Percentiles rank a stretch among this genome's conserved stretches.
Conservation (phyloP, 1,140 invertebrate species). For the Diorhabda carinulata region DNA sequence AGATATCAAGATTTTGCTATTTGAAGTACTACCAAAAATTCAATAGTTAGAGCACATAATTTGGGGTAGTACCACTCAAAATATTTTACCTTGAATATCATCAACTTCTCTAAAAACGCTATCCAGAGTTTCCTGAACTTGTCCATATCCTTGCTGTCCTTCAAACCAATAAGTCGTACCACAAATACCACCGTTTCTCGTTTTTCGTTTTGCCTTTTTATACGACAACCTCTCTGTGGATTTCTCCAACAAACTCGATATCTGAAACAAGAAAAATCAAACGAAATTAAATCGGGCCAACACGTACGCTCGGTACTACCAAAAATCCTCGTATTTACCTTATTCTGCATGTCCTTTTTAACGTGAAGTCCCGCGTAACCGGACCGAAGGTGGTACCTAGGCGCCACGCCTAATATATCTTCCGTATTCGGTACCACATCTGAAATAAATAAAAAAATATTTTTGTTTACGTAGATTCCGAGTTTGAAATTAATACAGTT, state of each 20-base stretch:
- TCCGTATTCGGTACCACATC: slow-evolving; percentile 22
- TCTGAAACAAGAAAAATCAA: slow-evolving; percentile 2
- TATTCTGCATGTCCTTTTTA: slow-evolving; percentile 9
- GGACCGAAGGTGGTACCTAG: slow-evolving; percentile 35
- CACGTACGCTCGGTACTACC: background rate
- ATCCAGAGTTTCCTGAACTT: slow-evolving; percentile 16
- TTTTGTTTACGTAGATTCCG: no score
- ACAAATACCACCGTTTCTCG: slow-evolving; percentile 9
- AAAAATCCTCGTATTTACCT: slow-evolving; percentile 11
- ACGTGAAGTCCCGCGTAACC: slow-evolving; percentile 34
- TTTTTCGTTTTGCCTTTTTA: slow-evolving; percentile 9
- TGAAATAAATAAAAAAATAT: slow-evolving; percentile 20
- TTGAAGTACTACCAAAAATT: no score
- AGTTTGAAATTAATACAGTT: no score
- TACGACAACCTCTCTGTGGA: slow-evolving; percentile 3
- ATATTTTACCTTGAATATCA: slow-evolving; percentile 17
- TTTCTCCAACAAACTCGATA: slow-evolving; percentile 5
- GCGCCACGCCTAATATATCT: slow-evolving; percentile 34
- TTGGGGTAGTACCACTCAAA: background rate
- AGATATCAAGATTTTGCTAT: no score
- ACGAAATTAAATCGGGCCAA: background rate
- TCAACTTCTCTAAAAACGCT: slow-evolving; percentile 19
- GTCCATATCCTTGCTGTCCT: slow-evolving; percentile 4
- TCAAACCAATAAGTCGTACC: slow-evolving; percentile 3
- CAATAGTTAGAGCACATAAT: no score